Evolutionary conservation across 2,113 vertebrate genomes (phyloP).

Genomic region (Peromyscus leucopus): DNA sequence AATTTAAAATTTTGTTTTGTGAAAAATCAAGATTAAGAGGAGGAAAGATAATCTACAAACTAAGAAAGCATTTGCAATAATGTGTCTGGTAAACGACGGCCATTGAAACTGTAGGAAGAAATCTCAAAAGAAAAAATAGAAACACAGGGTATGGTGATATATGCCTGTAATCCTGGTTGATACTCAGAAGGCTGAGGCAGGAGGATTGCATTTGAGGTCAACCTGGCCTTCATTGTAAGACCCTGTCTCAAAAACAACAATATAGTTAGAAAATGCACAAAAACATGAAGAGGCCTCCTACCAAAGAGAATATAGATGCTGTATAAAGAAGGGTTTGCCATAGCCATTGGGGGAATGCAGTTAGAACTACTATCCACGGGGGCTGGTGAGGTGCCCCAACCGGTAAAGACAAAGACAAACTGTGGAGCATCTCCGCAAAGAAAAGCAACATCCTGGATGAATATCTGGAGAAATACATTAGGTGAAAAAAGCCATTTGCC

Average conservation of each 20-base stretch:
- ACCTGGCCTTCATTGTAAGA: neutral
- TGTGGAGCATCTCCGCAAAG: neutral
- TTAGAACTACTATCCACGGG: neutral
- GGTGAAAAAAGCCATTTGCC: neutral
- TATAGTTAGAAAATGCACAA: neutral
- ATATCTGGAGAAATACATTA: neutral
- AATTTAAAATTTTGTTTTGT: neutral
- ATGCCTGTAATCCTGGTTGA: neutral
- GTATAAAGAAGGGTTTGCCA: neutral
- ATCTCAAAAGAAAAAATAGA: neutral
- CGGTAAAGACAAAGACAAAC: neutral
- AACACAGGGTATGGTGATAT: neutral
- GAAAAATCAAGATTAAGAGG: neutral
- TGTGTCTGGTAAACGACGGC: neutral
- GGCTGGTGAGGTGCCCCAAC: neutral
- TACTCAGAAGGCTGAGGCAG: neutral
- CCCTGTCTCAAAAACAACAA: neutral
- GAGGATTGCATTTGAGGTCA: neutral
- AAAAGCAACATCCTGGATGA: neutral
- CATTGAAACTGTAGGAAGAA: neutral
- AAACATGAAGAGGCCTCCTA: neutral
- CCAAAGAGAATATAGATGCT: neutral
- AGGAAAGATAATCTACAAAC: neutral
- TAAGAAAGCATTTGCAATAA: neutral
- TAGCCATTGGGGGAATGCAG: neutral